These are phyloP conservation scores for Pygocentrus nattereri DNA, from an alignment of 2,797 vertebrate species.

Conservation along the genomic window DNA sequence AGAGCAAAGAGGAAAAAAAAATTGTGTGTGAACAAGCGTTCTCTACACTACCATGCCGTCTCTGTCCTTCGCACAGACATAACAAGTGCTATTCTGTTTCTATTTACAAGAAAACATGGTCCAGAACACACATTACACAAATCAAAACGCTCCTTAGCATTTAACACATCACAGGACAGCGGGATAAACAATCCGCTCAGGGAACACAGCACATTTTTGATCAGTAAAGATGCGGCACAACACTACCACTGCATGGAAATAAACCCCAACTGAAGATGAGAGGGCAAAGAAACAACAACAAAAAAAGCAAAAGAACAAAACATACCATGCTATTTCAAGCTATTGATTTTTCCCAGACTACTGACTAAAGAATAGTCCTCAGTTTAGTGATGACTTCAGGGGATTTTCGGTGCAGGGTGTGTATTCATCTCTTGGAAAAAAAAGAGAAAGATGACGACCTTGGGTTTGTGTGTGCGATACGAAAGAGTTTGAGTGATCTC, in stretches of 20 bases:
- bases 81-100: conserved; percentile 18
- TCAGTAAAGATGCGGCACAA: not conserved
- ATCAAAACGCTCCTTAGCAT: conserved; percentile 6
- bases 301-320: not conserved
- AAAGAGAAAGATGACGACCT: not conserved
- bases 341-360: conserved; percentile 23
- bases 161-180: conserved; percentile 4
- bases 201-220: not conserved
- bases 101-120: conserved; percentile 4
- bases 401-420: conserved; percentile 14
- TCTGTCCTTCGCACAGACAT: not conserved
- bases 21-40: not conserved
- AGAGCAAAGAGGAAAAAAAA: not conserved
- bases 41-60: not conserved
- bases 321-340: conserved; percentile 9
- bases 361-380: conserved; percentile 18
- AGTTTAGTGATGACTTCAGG: conserved; percentile 11
- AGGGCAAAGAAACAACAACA: not conserved
- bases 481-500: conserved; percentile 1
- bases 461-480: conserved; percentile 17
- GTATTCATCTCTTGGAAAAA: conserved; percentile 1
- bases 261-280: conserved; percentile 1
- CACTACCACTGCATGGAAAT: conserved; percentile 10
- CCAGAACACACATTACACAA: conserved; percentile 3
- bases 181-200: not conserved